These are phyloP conservation scores for Meteorus cinctellus DNA, from an alignment of 2,888 invertebrate genomes.

Conservation along the genomic window DNA sequence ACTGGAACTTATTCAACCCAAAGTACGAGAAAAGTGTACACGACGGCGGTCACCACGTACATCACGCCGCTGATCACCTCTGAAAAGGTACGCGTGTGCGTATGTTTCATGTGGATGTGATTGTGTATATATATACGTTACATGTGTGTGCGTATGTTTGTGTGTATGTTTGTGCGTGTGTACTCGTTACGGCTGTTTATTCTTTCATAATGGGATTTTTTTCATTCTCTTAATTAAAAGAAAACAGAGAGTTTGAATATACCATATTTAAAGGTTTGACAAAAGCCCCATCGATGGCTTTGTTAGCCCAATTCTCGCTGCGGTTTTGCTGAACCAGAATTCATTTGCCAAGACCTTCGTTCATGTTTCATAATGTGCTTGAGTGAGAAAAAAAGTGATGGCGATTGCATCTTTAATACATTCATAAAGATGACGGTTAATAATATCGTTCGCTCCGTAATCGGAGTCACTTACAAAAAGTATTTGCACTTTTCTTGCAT, in stretches of 20 bases:
- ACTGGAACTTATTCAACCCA: conserved; percentile 31
- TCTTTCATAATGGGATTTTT: conserved; percentile 20
- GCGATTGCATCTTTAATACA: conserved; percentile 23
- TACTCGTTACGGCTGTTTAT: background rate
- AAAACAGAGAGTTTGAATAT: conserved; percentile 24
- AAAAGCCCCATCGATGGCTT: conserved; percentile 39
- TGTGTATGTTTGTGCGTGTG: background rate
- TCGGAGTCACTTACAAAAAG: background rate
- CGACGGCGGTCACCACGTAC: conserved; percentile 73
- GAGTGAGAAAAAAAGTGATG: background rate
- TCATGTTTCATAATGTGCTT: conserved; percentile 23
- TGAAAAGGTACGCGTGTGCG: conserved; percentile 68
- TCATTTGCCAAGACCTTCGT: conserved; percentile 28
- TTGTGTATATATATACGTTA: conserved; percentile 38
- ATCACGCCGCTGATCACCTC: conserved; percentile 73
- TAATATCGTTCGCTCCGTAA: background rate
- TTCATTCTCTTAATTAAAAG: conserved; percentile 24
- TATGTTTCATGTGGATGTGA: conserved; percentile 57
- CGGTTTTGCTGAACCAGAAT: conserved; percentile 31
- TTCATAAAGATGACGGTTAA: too few relatives aligned
- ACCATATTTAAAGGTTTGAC: conserved; percentile 42
- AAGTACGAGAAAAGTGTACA: conserved; percentile 62
- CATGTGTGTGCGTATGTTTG: conserved; percentile 45
- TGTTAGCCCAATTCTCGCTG: conserved; percentile 16
- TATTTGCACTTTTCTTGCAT: conserved; percentile 31